These are phyloP conservation scores for Polietes domitor DNA, from an alignment of 2,888 invertebrate species.

Conservation along the genomic window DNA sequence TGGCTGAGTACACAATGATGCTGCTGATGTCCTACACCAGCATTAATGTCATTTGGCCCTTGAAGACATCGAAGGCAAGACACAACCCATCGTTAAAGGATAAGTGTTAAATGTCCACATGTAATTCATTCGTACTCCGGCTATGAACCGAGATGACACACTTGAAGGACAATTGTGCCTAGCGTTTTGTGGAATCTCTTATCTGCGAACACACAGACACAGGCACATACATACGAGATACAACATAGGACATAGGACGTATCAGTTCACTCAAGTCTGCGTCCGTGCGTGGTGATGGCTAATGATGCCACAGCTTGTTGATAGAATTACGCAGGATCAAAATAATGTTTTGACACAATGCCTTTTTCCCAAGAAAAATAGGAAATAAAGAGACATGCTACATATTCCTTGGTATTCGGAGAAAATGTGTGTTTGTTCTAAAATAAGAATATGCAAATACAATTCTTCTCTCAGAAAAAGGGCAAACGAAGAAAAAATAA, in stretches of 20 bases:
- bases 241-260: not conserved
- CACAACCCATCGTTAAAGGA: not conserved
- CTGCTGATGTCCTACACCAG: not conserved
- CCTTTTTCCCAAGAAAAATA: not conserved
- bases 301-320: conserved; percentile 15
- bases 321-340: not conserved
- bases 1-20: not conserved
- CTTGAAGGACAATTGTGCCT: not conserved
- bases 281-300: not conserved
- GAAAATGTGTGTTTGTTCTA: not conserved
- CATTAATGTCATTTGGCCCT: not conserved
- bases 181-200: not conserved
- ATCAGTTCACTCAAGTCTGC: not conserved
- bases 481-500: not conserved
- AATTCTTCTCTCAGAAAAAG: not conserved
- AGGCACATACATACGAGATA: not conserved
- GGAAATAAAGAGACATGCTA: not conserved
- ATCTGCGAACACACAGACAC: not conserved
- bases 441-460: conserved; percentile 26
- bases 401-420: not conserved
- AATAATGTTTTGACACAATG: not conserved
- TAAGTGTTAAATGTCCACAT: conserved; percentile 8
- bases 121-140: not conserved
- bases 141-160: not conserved
- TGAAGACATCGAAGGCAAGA: not conserved